Percentiles rank a stretch among this genome's conserved stretches.
Evolutionary conservation across 1,140 invertebrate genomes (phyloP).

Genomic region (Bombus soroeensis): DNA sequence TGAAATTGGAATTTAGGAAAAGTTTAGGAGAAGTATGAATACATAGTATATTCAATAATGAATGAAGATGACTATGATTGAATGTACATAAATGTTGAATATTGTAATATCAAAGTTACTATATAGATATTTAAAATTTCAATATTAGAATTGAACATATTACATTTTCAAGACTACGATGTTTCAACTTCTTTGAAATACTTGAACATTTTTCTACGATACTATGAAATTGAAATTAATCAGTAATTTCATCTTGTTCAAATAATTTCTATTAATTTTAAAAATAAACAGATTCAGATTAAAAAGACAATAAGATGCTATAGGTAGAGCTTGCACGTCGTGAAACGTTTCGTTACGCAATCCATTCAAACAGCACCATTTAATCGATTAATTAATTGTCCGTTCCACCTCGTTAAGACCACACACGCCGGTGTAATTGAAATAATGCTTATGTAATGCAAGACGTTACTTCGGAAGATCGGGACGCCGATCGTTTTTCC

Average conservation of each 20-base stretch:
- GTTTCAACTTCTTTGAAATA: neutral
- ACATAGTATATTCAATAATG: neutral
- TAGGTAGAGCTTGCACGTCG: neutral
- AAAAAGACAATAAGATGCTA: too few species aligned
- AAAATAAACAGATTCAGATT: neutral
- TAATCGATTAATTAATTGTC: constrained; percentile 54
- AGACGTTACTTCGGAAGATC: neutral
- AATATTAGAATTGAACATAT: neutral
- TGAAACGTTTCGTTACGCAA: constrained; percentile 7
- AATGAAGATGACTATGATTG: neutral
- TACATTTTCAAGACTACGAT: neutral
- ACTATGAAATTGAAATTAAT: neutral
- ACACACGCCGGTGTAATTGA: constrained; percentile 24
- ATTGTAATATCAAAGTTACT: neutral
- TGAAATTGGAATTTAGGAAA: neutral
- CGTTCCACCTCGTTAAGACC: constrained; percentile 12
- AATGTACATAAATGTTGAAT: neutral
- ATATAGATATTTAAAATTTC: neutral
- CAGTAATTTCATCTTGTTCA: neutral
- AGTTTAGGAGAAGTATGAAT: neutral
- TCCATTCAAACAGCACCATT: constrained; percentile 24
- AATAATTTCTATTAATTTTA: neutral
- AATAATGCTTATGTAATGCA: constrained; percentile 44
- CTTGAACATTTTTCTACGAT: neutral
- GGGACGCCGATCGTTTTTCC: constrained; percentile 17